These are phyloP conservation scores for Pristionchus pacificus DNA, from an alignment of 1,140 invertebrate species.

Conservation along the genomic window DNA sequence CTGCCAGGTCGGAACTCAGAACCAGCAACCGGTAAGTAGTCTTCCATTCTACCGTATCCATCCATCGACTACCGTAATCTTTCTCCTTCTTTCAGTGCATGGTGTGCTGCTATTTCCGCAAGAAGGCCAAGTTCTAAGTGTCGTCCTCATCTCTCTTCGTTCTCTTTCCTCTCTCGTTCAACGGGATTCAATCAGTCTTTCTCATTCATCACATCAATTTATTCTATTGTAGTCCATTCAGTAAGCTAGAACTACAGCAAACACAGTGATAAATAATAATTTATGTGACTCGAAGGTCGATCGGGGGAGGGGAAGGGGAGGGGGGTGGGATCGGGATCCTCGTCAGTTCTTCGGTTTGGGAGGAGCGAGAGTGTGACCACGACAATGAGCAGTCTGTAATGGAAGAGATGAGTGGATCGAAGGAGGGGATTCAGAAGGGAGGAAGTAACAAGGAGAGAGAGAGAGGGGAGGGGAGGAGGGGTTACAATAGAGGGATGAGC, in stretches of 20 bases:
- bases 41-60: conserved; percentile 1
- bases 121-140: conserved; percentile 20
- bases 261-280: conserved; percentile 2
- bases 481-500: too few relatives aligned
- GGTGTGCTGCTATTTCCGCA: conserved; percentile 49
- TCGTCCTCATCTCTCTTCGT: neutral
- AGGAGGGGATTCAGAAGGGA: neutral
- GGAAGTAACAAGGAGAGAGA: neutral
- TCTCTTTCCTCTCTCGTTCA: neutral
- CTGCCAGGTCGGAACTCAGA: conserved; percentile 45
- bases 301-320: too few relatives aligned
- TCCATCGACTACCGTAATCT: conserved; percentile 3
- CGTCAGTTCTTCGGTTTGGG: too few relatives aligned
- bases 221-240: too few relatives aligned
- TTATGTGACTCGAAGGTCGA: neutral
- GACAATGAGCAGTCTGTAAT: conserved; percentile 43
- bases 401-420: neutral
- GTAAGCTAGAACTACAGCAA: too few relatives aligned
- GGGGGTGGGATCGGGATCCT: neutral
- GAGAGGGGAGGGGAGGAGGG: too few relatives aligned
- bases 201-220: too few relatives aligned
- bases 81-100: conserved; percentile 35
- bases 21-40: conserved; percentile 29
- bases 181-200: too few relatives aligned
- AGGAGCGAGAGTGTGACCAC: conserved; percentile 45